These are phyloP conservation scores for Chelmon rostratus DNA, from an alignment of 2,797 vertebrate genomes.

Conservation along the genomic window DNA sequence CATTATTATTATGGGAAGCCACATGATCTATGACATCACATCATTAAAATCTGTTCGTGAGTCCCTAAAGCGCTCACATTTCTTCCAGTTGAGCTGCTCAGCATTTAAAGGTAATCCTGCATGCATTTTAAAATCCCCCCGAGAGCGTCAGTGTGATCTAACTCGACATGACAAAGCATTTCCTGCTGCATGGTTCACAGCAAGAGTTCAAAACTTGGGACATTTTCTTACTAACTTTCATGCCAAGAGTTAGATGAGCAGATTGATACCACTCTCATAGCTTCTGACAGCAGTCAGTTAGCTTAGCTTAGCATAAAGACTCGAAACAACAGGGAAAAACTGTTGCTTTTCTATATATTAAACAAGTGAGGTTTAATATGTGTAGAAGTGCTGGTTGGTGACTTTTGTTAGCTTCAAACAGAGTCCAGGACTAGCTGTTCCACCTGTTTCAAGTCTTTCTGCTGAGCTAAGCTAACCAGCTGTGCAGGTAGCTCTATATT, in stretches of 20 bases:
- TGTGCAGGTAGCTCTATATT: background rate
- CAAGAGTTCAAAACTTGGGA: background rate
- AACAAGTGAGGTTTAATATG: background rate
- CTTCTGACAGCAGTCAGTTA: background rate
- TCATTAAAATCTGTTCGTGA: background rate
- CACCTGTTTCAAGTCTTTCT: background rate
- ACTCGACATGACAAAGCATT: background rate
- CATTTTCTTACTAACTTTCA: background rate
- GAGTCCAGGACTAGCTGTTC: background rate
- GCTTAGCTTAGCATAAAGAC: background rate
- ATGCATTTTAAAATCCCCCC: background rate
- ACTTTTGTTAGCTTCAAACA: background rate
- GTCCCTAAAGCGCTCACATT: background rate
- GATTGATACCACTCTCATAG: background rate
- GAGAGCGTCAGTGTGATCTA: background rate
- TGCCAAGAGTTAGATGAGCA: background rate
- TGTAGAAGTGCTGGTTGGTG: background rate
- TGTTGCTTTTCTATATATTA: background rate
- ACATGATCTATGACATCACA: background rate
- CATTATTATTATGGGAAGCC: background rate
- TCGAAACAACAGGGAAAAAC: background rate
- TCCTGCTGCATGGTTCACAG: background rate
- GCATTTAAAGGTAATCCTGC: background rate
- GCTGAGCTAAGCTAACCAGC: background rate
- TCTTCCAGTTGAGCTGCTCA: background rate